Conservation (phyloP, 2,113 vertebrate genomes). For the Corydoras maculifer region DNA sequence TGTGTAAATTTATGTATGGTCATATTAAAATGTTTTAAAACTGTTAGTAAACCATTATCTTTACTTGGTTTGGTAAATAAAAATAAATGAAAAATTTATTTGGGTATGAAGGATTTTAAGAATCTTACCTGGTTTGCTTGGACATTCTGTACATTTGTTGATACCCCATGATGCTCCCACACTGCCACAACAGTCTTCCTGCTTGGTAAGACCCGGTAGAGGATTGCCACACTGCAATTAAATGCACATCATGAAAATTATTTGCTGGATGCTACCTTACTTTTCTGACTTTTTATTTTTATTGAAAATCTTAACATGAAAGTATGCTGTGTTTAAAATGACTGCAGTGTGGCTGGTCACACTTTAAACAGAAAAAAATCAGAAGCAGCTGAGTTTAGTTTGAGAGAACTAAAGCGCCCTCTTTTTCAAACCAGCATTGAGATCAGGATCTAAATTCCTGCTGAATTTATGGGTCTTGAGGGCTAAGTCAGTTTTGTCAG, state of each 20-base stretch:
- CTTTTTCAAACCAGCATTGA: slow-evolving; percentile 29
- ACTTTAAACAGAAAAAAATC: slow-evolving; percentile 40
- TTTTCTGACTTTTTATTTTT: background rate
- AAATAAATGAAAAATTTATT: slow-evolving; percentile 51
- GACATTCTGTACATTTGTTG: slow-evolving; percentile 79
- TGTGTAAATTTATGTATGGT: too few species aligned
- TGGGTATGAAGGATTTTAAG: slow-evolving; percentile 3
- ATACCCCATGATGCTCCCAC: slow-evolving; percentile 86
- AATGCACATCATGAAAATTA: too few species aligned
- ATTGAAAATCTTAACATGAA: slow-evolving; percentile 1
- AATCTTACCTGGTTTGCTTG: slow-evolving; percentile 81
- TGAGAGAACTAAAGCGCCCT: slow-evolving; percentile 42
- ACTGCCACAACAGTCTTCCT: slow-evolving; percentile 91
- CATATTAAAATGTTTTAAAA: background rate
- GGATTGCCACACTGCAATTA: slow-evolving; percentile 79
- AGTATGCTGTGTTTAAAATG: background rate
- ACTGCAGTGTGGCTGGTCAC: slow-evolving; percentile 31
- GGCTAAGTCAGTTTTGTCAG: slow-evolving; percentile 39
- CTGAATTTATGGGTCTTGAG: slow-evolving; percentile 39
- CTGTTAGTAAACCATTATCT: background rate
- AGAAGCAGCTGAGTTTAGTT: slow-evolving; percentile 52
- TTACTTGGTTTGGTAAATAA: background rate
- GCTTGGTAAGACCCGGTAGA: slow-evolving; percentile 76
- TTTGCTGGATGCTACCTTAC: too few species aligned
- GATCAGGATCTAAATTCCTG: slow-evolving; percentile 50